These are phyloP conservation scores for Boulengeromyrus knoepffleri DNA, from an alignment of 2,113 vertebrate species.

Conservation along the genomic window DNA sequence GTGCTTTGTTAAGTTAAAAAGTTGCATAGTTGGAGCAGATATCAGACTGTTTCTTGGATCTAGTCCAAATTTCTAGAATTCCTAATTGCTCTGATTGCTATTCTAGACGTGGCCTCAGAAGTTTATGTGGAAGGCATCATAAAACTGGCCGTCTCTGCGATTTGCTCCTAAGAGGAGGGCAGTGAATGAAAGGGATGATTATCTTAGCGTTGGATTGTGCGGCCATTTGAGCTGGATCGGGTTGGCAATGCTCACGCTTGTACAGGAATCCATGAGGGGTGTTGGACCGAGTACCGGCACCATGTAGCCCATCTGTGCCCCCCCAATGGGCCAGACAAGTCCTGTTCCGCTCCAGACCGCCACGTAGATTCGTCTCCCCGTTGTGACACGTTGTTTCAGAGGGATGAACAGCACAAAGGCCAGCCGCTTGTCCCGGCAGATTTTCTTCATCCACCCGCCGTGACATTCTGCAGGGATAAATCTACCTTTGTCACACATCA, in stretches of 20 bases:
- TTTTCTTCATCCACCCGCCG: neutral
- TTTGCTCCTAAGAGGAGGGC: neutral
- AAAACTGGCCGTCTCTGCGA: neutral
- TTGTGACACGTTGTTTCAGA: neutral
- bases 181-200: neutral
- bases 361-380: neutral
- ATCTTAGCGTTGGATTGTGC: neutral
- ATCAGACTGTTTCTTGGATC: neutral
- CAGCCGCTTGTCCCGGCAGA: neutral
- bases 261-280: neutral
- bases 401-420: neutral
- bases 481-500: neutral
- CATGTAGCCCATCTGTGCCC: neutral
- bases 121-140: neutral
- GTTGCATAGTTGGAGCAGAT: neutral
- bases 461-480: neutral
- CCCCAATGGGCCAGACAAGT: neutral
- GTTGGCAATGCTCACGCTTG: neutral
- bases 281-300: neutral
- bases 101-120: neutral
- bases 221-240: neutral
- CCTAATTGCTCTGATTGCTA: neutral
- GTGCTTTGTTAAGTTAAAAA: neutral
- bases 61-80: neutral
- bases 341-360: neutral